Evolutionary conservation across 2,113 vertebrate species (phyloP).

Genomic region (Microcebus tavaratra): DNA sequence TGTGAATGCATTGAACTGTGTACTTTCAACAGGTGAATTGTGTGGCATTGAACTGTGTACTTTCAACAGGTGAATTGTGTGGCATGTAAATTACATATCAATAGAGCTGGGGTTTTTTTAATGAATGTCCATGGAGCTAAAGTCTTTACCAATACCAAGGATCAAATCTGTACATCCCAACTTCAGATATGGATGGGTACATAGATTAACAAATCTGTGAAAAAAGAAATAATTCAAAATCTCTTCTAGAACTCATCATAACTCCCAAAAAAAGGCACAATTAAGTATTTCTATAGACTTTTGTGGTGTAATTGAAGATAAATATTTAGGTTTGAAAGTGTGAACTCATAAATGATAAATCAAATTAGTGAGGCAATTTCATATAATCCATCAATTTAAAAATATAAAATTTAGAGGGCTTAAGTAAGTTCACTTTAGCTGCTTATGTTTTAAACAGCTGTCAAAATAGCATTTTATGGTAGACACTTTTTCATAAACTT

Average conservation of each 20-base stretch:
- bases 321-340: slow-evolving; percentile 20
- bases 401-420: not conserved
- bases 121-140: not conserved
- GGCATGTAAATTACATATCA: not conserved
- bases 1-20: not conserved
- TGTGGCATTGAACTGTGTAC: not conserved
- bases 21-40: not conserved
- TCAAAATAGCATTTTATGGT: slow-evolving; percentile 38
- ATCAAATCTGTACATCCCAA: not conserved
- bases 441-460: slow-evolving; percentile 4
- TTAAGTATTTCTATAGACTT: not conserved
- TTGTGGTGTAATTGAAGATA: not conserved
- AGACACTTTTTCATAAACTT: not conserved
- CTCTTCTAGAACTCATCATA: not conserved
- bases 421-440: not conserved
- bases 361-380: not conserved
- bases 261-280: not conserved
- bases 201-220: not conserved
- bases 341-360: slow-evolving; percentile 2
- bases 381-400: not conserved
- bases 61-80: not conserved
- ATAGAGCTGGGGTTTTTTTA: not conserved
- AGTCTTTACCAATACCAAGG: not conserved
- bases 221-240: not conserved
- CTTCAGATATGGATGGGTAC: not conserved